These are phyloP conservation scores for Notolabrus celidotus DNA, from an alignment of 2,797 vertebrate species.

Conservation along the genomic window DNA sequence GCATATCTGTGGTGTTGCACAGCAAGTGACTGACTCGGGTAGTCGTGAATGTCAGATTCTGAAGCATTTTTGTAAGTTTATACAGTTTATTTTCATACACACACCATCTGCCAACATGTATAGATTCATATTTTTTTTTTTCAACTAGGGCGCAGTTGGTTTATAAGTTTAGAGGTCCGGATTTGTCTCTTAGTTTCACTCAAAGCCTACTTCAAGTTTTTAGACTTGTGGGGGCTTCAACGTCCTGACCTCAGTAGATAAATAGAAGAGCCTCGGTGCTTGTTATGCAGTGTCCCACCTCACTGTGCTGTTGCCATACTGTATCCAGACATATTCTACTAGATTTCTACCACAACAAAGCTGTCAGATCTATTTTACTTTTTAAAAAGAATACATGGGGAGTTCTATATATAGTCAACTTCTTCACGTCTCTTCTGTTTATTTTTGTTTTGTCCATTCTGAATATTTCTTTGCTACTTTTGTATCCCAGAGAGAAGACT, in stretches of 20 bases:
- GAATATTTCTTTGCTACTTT: slow-evolving; percentile 83
- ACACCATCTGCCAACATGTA: slow-evolving; percentile 67
- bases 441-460: slow-evolving; percentile 59
- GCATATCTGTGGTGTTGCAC: slow-evolving; percentile 66
- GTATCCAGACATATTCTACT: slow-evolving; percentile 42
- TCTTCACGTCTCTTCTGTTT: slow-evolving; percentile 34
- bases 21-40: slow-evolving; percentile 58
- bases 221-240: slow-evolving; percentile 53
- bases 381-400: slow-evolving; percentile 13
- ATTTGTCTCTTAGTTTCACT: slow-evolving; percentile 52
- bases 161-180: slow-evolving; percentile 53
- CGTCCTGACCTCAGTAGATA: slow-evolving; percentile 65
- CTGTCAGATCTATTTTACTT: slow-evolving; percentile 55
- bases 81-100: slow-evolving; percentile 72
- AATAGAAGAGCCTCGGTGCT: slow-evolving; percentile 64
- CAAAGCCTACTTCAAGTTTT: slow-evolving; percentile 42
- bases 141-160: slow-evolving; percentile 46
- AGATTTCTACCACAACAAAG: slow-evolving; percentile 42
- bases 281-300: slow-evolving; percentile 62
- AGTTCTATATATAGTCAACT: slow-evolving; percentile 31
- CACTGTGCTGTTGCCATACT: slow-evolving; percentile 72
- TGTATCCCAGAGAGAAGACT: slow-evolving; percentile 82
- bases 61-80: slow-evolving; percentile 68
- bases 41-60: slow-evolving; percentile 75
- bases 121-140: slow-evolving; percentile 58